Conservation (phyloP, 2,888 invertebrate genomes). For the Alsophila aescularia region DNA sequence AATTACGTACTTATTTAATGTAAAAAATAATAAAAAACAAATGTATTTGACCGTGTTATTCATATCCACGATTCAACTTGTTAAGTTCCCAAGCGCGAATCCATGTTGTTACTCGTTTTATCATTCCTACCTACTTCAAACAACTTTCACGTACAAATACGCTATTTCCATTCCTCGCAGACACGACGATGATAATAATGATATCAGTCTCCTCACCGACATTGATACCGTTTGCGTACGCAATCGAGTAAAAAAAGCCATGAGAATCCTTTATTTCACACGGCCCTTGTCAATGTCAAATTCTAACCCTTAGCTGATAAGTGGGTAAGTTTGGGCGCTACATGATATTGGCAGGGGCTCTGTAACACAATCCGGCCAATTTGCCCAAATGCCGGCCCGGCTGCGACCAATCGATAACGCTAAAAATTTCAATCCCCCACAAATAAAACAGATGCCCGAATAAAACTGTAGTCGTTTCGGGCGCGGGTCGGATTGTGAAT, state of each 20-base stretch:
- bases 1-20: no score
- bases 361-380: conserved; percentile 29
- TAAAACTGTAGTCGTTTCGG: conserved; percentile 22
- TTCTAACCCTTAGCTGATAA: conserved; percentile 35
- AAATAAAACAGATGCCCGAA: conserved; percentile 32
- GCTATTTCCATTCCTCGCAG: conserved; percentile 4
- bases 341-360: conserved; percentile 49
- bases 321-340: conserved; percentile 36
- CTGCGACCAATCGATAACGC: conserved; percentile 27
- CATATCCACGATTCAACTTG: no score
- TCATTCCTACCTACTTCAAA: background rate
- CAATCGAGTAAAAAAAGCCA: conserved; percentile 40
- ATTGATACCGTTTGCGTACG: conserved; percentile 31
- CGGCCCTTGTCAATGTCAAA: conserved; percentile 48
- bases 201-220: conserved; percentile 25
- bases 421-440: conserved; percentile 33
- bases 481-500: conserved; percentile 16
- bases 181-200: conserved; percentile 27
- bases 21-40: no score
- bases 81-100: no score
- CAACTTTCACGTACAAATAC: background rate
- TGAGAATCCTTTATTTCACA: conserved; percentile 33
- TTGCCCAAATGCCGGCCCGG: conserved; percentile 23
- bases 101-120: background rate
- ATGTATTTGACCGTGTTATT: no score